phyloP scores from a whole-genome alignment of 2,797 vertebrate species.

The Acanthis flammea region DNA sequence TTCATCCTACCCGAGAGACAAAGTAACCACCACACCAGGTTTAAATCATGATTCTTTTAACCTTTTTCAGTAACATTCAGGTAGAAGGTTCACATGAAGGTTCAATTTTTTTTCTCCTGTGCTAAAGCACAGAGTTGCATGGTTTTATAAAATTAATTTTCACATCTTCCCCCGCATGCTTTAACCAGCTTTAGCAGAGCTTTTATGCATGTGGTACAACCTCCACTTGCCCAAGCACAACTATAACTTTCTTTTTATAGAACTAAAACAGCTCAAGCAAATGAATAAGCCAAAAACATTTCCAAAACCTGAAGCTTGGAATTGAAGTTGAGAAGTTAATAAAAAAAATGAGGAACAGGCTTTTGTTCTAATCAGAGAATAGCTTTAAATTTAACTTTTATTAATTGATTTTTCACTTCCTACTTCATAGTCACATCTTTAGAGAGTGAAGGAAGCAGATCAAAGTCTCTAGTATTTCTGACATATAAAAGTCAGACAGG shows the following conservation, averaged over 20 bases:
- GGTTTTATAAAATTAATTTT: background rate
- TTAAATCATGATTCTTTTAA: background rate
- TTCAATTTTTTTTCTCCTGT: background rate
- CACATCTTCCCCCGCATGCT: background rate
- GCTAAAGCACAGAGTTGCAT: background rate
- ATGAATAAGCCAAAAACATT: background rate
- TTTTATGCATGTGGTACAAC: slow-evolving; percentile 17
- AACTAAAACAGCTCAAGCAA: background rate
- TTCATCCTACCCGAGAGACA: background rate
- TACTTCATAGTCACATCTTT: background rate
- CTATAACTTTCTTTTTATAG: slow-evolving; percentile 5
- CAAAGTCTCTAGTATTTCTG: background rate
- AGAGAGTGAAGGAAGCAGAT: background rate
- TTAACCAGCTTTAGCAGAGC: slow-evolving; percentile 16
- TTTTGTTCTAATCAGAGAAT: background rate
- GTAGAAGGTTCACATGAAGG: background rate
- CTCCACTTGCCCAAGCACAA: slow-evolving; percentile 1
- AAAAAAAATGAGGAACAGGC: background rate
- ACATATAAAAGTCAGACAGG: background rate
- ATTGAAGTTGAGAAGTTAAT: background rate
- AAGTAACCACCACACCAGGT: background rate
- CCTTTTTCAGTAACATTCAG: background rate
- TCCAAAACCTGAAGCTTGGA: background rate
- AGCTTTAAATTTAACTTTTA: background rate
- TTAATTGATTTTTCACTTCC: background rate